phyloP scores from a whole-genome alignment of 2,888 invertebrate species.

The Polietes domitor region DNA sequence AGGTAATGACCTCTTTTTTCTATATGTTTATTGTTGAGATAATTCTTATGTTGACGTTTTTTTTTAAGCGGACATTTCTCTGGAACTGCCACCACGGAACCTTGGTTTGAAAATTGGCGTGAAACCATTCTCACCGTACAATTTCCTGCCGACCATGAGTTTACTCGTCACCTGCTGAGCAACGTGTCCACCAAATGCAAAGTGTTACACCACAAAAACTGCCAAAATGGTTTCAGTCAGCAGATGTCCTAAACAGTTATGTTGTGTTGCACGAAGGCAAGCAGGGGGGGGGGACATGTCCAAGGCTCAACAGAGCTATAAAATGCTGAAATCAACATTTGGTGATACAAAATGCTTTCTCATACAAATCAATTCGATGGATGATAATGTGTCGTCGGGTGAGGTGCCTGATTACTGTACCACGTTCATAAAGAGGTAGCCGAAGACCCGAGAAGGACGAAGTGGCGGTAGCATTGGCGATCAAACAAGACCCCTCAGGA shows the following conservation, averaged over 20 bases:
- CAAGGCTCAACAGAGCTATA: conserved; percentile 92
- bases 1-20: conserved; percentile 81
- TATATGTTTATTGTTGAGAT: neutral
- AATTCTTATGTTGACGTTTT: too few species aligned
- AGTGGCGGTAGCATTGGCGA: conserved; percentile 73
- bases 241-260: too few species aligned
- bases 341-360: conserved; percentile 94
- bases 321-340: conserved; percentile 91
- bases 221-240: conserved; percentile 91
- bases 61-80: conserved; percentile 81
- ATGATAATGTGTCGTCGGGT: conserved; percentile 82
- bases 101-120: conserved; percentile 98
- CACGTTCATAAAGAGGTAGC: conserved; percentile 86
- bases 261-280: conserved; percentile 93
- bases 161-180: conserved; percentile 88
- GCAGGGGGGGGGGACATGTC: conserved; percentile 88
- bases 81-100: conserved; percentile 89
- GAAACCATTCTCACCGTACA: too few species aligned
- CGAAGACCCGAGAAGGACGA: conserved; percentile 81
- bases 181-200: too few species aligned
- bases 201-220: conserved; percentile 89
- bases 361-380: conserved; percentile 93
- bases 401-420: conserved; percentile 93
- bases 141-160: conserved; percentile 90
- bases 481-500: conserved; percentile 83